Base-by-base conservation (phyloP, 2,888 invertebrate species). In the Phortica magna region DNA sequence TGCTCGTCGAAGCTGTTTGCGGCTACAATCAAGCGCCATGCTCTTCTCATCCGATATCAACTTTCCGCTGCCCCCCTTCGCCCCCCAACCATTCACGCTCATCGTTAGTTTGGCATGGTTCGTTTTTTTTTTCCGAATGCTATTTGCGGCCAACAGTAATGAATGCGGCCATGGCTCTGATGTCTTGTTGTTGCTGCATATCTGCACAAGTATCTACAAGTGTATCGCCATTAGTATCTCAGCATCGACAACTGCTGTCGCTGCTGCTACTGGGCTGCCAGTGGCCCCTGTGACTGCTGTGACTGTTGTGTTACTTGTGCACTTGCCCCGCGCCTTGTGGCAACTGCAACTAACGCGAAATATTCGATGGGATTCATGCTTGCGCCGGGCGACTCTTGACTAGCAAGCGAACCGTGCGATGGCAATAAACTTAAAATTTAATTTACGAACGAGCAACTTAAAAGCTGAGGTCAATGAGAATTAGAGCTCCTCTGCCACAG, bases 101-200 rank as follows among this genome's bases (percentile, higher is more conserved):
- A 31, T 4, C 31, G 31, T 31, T 22, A 59, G 22, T 59, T 59
- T 59, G 59, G 59, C 59, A 59, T 59, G 10, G 59, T 31, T 31
- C 31, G 31, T 31, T 31, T 31, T 31, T 31, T 31, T 67, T 67
- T 67, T 42, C 42, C 41, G 17, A 67, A 17, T 67, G 67, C 41
- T 67, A 67, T 67, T 67, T 67, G 41, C 39, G 64, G 22, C 64
- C 64, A 64, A 64, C 39, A 48, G 48, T 48, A 48, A 48, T 48
- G 48, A 48, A 48, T 48, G 48, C 48, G 48, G 48, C 48, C 48
- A 48, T 48, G 48, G 48, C 48, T 31, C 2, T 39, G 64, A 31
- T 22, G 10, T 64, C 14, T 14, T 64, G 64, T 64, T 31, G n/a
- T 7, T 7, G 59, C 61, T 0, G 17, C 19, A 9, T 61, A 61